Evolutionary conservation across 2,888 invertebrate species (phyloP).

Genomic region (Argynnis bischoffii): DNA sequence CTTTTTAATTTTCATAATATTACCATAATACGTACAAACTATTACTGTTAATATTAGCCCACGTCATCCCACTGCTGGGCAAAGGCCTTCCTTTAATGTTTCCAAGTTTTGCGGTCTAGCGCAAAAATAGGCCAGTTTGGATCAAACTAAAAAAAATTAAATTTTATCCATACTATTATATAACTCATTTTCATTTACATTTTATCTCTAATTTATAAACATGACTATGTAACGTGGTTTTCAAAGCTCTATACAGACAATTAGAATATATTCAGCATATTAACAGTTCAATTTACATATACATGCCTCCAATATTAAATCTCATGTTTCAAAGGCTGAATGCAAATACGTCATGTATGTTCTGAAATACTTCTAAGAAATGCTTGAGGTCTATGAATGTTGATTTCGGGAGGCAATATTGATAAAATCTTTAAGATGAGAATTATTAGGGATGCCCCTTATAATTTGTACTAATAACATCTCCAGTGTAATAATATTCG

Average conservation of each 20-base stretch:
- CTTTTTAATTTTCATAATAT: too few relatives aligned
- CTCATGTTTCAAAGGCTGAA: slow-evolving; percentile 5
- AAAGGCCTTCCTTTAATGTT: neutral
- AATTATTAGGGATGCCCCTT: slow-evolving; percentile 37
- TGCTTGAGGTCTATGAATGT: neutral
- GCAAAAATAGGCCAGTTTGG: too few relatives aligned
- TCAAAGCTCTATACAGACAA: neutral
- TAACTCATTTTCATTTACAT: too few relatives aligned
- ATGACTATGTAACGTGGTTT: too few relatives aligned
- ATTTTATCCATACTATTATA: too few relatives aligned
- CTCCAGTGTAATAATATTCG: neutral
- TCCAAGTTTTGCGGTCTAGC: too few relatives aligned
- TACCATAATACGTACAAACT: too few relatives aligned
- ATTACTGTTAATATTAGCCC: neutral
- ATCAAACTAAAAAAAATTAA: too few relatives aligned
- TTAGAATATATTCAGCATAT: slow-evolving; percentile 1
- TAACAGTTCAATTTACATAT: slow-evolving; percentile 8
- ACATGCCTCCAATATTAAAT: neutral
- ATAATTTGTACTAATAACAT: slow-evolving; percentile 39
- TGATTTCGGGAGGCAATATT: slow-evolving; percentile 22
- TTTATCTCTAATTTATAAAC: too few relatives aligned
- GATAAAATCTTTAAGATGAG: slow-evolving; percentile 31
- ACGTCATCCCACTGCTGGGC: neutral
- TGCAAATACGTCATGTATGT: neutral
- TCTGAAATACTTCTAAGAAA: slow-evolving; percentile 1